phyloP scores from a whole-genome alignment of 2,888 invertebrate genomes.

The Aleiodes testaceus region DNA sequence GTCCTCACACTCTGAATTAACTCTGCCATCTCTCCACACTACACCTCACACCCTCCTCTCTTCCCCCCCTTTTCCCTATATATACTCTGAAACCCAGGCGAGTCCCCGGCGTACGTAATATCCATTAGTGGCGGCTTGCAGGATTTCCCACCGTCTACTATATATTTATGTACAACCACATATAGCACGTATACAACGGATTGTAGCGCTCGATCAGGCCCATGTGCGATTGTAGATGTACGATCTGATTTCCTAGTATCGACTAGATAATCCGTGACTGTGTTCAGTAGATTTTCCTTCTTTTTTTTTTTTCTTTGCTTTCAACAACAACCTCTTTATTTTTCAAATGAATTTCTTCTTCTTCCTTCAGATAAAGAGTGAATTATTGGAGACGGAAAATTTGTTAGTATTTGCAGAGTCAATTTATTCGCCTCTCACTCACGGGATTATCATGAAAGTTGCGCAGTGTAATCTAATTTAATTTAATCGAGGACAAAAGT shows the following conservation, averaged over 20 bases:
- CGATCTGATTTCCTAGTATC: conserved; percentile 31
- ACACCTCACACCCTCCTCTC: background rate
- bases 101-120: conserved; percentile 45
- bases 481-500: too few species aligned
- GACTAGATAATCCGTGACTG: conserved; percentile 31
- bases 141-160: conserved; percentile 44
- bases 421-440: background rate
- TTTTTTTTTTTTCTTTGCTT: background rate
- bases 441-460: background rate
- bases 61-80: background rate
- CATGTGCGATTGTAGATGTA: conserved; percentile 33
- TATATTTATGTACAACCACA: conserved; percentile 35
- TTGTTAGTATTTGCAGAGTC: background rate
- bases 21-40: conserved; percentile 32
- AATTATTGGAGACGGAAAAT: conserved; percentile 6
- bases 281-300: conserved; percentile 12
- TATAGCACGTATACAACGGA: conserved; percentile 34
- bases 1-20: conserved; percentile 21
- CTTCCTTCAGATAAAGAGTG: conserved; percentile 13
- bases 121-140: conserved; percentile 47
- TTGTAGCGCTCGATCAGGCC: conserved; percentile 23
- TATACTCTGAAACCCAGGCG: conserved; percentile 27
- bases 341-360: background rate
- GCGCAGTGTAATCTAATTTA: too few species aligned
- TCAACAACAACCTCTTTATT: too few species aligned